Percentiles rank a stretch among this genome's conserved stretches.
Conservation (phyloP, 2,113 vertebrate species). For the Paracanthobrama guichenoti region DNA sequence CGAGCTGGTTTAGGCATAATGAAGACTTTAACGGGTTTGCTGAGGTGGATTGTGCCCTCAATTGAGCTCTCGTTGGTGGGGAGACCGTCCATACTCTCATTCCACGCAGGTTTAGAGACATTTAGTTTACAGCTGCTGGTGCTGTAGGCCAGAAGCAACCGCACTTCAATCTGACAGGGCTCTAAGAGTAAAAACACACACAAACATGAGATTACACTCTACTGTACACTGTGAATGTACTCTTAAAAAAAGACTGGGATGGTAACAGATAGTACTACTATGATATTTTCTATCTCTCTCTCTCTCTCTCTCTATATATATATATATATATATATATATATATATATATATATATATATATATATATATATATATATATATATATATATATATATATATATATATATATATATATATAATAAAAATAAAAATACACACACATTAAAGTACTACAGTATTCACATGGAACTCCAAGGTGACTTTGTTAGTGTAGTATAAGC, state of each 20-base stretch:
- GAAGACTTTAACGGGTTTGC: slow-evolving; percentile 92
- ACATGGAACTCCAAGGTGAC: not conserved
- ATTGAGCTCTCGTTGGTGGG: slow-evolving; percentile 76
- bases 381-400: no score
- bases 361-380: no score
- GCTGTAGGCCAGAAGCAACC: slow-evolving; percentile 90
- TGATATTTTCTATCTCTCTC: no score
- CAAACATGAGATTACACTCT: not conserved
- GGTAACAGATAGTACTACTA: not conserved
- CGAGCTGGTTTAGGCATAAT: slow-evolving; percentile 96
- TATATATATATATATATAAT: no score
- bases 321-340: no score
- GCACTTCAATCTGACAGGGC: slow-evolving; percentile 91
- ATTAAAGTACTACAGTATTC: not conserved
- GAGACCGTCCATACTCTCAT: slow-evolving; percentile 76
- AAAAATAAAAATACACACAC: not conserved
- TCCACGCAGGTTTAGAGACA: slow-evolving; percentile 77
- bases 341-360: no score
- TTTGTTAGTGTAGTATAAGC: not conserved
- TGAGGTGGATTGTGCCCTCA: slow-evolving; percentile 92
- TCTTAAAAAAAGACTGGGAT: not conserved
- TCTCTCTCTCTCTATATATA: no score
- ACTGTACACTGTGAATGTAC: not conserved
- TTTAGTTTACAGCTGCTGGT: slow-evolving; percentile 74
- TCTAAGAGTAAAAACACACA: slow-evolving; percentile 72